Evolutionary conservation across 2,113 vertebrate genomes (phyloP).

Genomic region (Heterotilapia buettikoferi): DNA sequence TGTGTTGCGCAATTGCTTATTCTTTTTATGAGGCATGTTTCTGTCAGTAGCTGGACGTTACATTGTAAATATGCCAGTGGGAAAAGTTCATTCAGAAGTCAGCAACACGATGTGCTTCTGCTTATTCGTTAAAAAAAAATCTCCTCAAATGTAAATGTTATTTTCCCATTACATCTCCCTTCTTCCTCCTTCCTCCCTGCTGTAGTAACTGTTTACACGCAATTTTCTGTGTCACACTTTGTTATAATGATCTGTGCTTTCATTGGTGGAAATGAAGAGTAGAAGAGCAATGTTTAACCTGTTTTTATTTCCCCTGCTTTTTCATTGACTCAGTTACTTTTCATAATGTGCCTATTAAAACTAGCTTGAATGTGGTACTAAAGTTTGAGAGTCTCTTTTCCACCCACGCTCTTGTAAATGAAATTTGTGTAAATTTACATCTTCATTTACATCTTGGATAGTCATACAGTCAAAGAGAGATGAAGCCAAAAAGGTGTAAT

Average conservation of each 20-base stretch:
- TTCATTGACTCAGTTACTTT: background rate
- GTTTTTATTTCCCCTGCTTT: accelerated
- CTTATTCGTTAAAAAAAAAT: background rate
- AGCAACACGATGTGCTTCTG: background rate
- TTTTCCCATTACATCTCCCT: background rate
- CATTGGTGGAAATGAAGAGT: background rate
- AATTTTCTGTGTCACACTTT: background rate
- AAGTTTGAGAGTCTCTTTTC: background rate
- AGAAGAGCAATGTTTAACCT: background rate
- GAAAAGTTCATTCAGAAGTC: background rate
- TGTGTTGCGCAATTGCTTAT: background rate
- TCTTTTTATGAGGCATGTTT: background rate
- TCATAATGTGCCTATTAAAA: background rate
- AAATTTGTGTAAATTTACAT: background rate
- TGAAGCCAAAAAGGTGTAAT: background rate
- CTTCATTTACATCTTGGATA: background rate
- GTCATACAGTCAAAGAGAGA: background rate
- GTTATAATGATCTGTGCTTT: background rate
- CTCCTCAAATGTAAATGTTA: background rate
- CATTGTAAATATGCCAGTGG: background rate
- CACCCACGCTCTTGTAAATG: background rate
- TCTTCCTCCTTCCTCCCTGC: background rate
- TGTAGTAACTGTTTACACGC: background rate
- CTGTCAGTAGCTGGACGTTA: background rate
- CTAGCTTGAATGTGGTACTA: background rate